Evolutionary conservation across 1,140 invertebrate species (phyloP).

Genomic region (Aphaenogaster rudis): DNA sequence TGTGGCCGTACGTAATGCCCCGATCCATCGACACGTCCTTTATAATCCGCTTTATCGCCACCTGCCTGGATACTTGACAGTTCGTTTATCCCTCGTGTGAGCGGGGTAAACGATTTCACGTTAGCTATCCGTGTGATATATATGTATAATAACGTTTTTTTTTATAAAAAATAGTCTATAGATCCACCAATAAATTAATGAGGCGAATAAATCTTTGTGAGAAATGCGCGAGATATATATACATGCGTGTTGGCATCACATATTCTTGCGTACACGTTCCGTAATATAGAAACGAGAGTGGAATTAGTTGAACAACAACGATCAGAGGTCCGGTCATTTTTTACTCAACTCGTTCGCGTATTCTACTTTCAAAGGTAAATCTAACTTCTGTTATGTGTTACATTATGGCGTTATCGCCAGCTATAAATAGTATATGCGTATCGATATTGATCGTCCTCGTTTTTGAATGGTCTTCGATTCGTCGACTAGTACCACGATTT

Average conservation of each 20-base stretch:
- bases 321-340: background rate
- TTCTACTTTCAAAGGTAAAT: slow-evolving; percentile 4
- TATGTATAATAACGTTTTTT: background rate
- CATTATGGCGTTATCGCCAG: background rate
- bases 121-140: background rate
- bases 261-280: background rate
- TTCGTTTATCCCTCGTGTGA: slow-evolving; percentile 37
- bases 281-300: background rate
- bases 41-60: slow-evolving; percentile 80
- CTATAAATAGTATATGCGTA: slow-evolving; percentile 37
- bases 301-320: background rate
- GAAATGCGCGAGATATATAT: background rate
- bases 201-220: background rate
- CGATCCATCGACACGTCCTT: slow-evolving; percentile 80
- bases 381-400: background rate
- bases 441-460: slow-evolving; percentile 30
- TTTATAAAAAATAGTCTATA: background rate
- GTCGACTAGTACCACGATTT: background rate
- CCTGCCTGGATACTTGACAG: slow-evolving; percentile 61
- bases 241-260: background rate
- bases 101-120: slow-evolving; percentile 15
- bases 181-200: background rate
- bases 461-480: background rate
- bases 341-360: background rate
- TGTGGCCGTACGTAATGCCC: slow-evolving; percentile 77